Evolutionary conservation across 2,888 invertebrate species (phyloP), one percentile per base, ranked within the genome.

Genomic region (Philaethria dido): DNA sequence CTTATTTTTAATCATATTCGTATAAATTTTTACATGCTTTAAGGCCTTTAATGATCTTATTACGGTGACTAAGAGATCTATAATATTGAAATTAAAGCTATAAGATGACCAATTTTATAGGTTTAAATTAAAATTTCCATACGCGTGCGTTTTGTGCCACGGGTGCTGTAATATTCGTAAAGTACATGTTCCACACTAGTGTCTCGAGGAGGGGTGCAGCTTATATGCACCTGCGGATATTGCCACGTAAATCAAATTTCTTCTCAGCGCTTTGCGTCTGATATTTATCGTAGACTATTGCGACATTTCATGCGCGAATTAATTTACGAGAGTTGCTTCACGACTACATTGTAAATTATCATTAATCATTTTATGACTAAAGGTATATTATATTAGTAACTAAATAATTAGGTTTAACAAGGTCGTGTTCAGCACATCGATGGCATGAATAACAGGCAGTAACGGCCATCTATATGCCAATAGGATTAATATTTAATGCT

Each of bases 401-500:
- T 77, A 83, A 81, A 84, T 83, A 85, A 87, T 88, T 82, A 83
- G 80, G 75, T 78, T 74, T 70, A 57, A 57, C 57, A 42, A 57
- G 42, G 66, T 71, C 76, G 74, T 82, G 81, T 83, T 81, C 82
- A 82, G 79, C 77, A 77, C 73, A 77, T 76, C 73, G 75, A 75
- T 42, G 75, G 74, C 82, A 82, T 87, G 84, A 87, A 87, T 88
- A 86, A 85, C 84, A 80, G 74, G 72, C 79, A 78, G 79, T 86
- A 87, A 86, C 84, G 84, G 80, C 85, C 82, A 85, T 87, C 83
- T 88, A 86, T 87, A 86, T 85, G 86, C 85, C 87, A 87, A 88
- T 89, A 84, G 86, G 81, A 87, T 91, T 89, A 88, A 87, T 89
- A 90, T 89, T 90, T 88, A 89, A 89, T 86, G 86, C 84, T 80